Conservation (phyloP, 1,140 invertebrate genomes). For the Aphaenogaster ashmeadi region DNA sequence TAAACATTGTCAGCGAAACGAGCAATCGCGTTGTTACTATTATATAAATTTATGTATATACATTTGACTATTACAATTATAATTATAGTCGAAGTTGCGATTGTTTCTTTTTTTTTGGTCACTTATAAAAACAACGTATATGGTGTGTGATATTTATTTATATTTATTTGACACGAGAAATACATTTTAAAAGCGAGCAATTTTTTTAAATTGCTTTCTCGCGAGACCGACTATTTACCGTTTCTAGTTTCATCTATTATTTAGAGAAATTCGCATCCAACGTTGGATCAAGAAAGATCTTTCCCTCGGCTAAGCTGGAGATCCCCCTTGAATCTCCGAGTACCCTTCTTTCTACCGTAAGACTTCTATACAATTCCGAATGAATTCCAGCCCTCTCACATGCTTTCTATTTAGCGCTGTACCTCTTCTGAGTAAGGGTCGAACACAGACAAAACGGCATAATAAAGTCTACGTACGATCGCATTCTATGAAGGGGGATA, state of each 20-base stretch:
- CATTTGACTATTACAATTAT: not conserved
- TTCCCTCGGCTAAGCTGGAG: constrained; percentile 36
- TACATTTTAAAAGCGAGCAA: not conserved
- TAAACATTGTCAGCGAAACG: constrained; percentile 3
- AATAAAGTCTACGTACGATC: constrained; percentile 72
- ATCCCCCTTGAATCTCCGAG: constrained; percentile 51
- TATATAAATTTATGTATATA: not conserved
- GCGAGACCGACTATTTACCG: constrained; percentile 29
- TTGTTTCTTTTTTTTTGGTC: not conserved
- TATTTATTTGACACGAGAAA: not conserved
- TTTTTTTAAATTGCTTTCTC: constrained; percentile 36
- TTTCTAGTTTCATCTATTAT: constrained; percentile 45
- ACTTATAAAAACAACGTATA: not conserved
- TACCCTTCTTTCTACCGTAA: constrained; percentile 35
- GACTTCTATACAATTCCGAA: constrained; percentile 68
- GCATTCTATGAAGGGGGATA: constrained; percentile 58
- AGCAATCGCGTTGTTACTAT: not conserved
- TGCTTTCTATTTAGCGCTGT: constrained; percentile 54
- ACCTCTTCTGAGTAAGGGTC: constrained; percentile 38
- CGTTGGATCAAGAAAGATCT: constrained; percentile 48
- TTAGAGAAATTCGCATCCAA: constrained; percentile 45
- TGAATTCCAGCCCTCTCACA: constrained; percentile 57
- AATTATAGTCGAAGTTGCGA: not conserved
- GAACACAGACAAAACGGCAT: constrained; percentile 62
- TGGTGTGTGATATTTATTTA: not conserved